These are phyloP conservation scores for Acanthosepion esculentum DNA, from an alignment of 2,888 invertebrate species.

Conservation along the genomic window DNA sequence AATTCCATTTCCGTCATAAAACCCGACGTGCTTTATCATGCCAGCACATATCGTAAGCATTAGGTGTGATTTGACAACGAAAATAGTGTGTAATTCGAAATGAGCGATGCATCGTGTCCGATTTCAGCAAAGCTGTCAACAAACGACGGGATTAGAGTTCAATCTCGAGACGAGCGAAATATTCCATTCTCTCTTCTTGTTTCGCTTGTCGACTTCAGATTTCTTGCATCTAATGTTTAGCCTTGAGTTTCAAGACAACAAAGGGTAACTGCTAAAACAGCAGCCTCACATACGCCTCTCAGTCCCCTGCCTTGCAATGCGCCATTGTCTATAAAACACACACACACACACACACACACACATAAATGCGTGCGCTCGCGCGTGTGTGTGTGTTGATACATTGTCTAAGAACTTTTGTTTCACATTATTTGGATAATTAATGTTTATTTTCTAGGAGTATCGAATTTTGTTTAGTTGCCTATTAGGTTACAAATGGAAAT, in stretches of 20 bases:
- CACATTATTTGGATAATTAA: too few species aligned
- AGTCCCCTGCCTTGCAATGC: too few species aligned
- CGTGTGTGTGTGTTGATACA: too few species aligned
- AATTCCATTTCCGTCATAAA: not conserved
- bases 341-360: not conserved
- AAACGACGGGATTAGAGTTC: not conserved
- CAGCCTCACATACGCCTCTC: not conserved
- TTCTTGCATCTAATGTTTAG: not conserved
- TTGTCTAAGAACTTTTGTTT: too few species aligned
- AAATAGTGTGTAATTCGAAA: not conserved
- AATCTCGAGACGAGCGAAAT: not conserved
- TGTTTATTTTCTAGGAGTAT: too few species aligned
- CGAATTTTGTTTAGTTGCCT: too few species aligned
- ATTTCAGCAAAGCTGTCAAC: not conserved
- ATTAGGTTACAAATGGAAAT: too few species aligned
- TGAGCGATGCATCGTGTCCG: not conserved
- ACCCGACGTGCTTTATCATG: not conserved
- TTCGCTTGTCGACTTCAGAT: not conserved
- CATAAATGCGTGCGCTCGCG: too few species aligned
- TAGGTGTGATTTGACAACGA: not conserved
- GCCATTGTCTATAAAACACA: too few species aligned
- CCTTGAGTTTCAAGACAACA: not conserved
- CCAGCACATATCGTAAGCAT: not conserved
- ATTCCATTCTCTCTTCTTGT: not conserved
- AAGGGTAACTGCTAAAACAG: not conserved